Evolutionary conservation across 2,888 invertebrate species (phyloP).

Genomic region (Acanthosoma haemorrhoidale): DNA sequence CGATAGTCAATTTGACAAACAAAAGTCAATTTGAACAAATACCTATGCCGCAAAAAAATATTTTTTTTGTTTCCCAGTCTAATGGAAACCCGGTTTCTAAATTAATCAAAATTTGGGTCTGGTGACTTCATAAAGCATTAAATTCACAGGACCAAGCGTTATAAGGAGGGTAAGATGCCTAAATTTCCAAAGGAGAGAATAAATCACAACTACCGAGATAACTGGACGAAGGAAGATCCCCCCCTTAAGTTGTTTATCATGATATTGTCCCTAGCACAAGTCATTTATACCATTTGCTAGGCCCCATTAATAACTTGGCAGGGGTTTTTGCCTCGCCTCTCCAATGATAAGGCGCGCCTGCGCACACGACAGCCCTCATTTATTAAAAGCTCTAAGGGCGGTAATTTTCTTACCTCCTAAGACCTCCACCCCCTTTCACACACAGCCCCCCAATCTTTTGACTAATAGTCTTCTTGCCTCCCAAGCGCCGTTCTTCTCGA

Average conservation of each 20-base stretch:
- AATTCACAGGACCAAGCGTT: too few relatives aligned
- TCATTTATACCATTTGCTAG: slow-evolving; percentile 35
- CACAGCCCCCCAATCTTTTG: slow-evolving; percentile 7
- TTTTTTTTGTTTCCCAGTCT: too few relatives aligned
- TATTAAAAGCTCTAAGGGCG: slow-evolving; percentile 38
- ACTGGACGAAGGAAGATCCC: neutral
- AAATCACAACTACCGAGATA: neutral
- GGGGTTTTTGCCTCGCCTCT: neutral
- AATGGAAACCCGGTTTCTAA: too few relatives aligned
- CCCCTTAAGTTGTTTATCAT: slow-evolving; percentile 13
- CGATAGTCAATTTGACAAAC: too few relatives aligned
- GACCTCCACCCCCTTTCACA: slow-evolving; percentile 32
- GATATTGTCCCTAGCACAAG: slow-evolving; percentile 2
- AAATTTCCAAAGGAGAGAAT: neutral
- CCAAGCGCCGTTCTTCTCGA: neutral
- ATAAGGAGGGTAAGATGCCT: neutral
- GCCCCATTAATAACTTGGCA: slow-evolving; percentile 34
- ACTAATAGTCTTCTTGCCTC: slow-evolving; percentile 35
- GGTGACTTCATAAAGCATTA: too few relatives aligned
- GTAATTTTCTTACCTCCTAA: slow-evolving; percentile 36
- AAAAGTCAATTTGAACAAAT: too few relatives aligned
- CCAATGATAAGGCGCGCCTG: slow-evolving; percentile 29
- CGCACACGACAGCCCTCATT: slow-evolving; percentile 36
- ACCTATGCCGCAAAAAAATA: too few relatives aligned
- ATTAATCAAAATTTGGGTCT: too few relatives aligned